Conservation (phyloP, 2,797 vertebrate genomes). For the Chaetodon trifasciatus region DNA sequence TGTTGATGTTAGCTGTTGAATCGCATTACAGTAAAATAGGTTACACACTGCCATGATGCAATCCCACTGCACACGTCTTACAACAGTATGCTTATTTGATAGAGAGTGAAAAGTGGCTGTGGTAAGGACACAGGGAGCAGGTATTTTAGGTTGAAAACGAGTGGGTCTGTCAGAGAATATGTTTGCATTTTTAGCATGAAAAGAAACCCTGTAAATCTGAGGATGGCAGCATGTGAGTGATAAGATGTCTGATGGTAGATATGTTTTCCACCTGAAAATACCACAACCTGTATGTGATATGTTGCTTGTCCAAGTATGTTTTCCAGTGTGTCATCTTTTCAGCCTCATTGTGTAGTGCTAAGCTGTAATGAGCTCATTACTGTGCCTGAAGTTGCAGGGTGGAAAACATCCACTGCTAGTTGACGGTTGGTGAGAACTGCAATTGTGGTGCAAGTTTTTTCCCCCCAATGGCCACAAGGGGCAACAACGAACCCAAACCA, state of each 20-base stretch:
- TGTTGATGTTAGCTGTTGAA: slow-evolving; percentile 17
- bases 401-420: not conserved
- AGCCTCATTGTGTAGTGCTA: not conserved
- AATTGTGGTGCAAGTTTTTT: no score
- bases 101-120: not conserved
- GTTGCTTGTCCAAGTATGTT: not conserved
- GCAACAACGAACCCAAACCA: not conserved
- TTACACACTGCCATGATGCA: not conserved
- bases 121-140: not conserved
- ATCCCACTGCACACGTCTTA: not conserved
- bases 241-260: not conserved
- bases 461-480: not conserved
- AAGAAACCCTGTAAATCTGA: slow-evolving; percentile 19
- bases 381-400: not conserved
- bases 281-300: slow-evolving; percentile 4
- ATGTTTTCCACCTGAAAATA: slow-evolving; percentile 3
- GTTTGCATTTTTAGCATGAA: slow-evolving; percentile 3
- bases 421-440: not conserved
- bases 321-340: not conserved
- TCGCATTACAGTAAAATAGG: slow-evolving; percentile 21
- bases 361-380: not conserved
- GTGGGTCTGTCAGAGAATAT: slow-evolving; percentile 1
- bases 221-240: slow-evolving; percentile 4
- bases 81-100: not conserved
- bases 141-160: slow-evolving; percentile 13